Percentiles rank a stretch among this genome's conserved stretches.
These are phyloP conservation scores for Cervus canadensis DNA, from an alignment of 2,113 vertebrate genomes.

Conservation along the genomic window DNA sequence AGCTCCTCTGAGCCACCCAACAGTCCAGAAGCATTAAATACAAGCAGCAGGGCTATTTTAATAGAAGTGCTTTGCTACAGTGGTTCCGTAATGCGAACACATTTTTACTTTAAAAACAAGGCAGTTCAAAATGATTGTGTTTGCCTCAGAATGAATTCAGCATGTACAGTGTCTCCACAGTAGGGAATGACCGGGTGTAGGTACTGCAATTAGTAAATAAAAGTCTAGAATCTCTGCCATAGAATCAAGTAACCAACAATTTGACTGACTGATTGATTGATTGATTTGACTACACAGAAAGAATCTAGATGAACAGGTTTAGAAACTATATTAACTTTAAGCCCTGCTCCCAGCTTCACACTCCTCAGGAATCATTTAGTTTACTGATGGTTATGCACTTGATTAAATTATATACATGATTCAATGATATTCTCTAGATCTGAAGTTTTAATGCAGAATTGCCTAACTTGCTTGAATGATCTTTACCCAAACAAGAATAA, in stretches of 20 bases:
- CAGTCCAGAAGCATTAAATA: slow-evolving; percentile 62
- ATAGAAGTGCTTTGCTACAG: slow-evolving; percentile 67
- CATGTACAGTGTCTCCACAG: background rate
- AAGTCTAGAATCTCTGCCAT: background rate
- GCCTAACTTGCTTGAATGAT: background rate
- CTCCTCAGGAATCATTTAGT: slow-evolving; percentile 2
- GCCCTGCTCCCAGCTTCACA: background rate
- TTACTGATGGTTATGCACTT: slow-evolving; percentile 7
- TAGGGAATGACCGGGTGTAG: background rate
- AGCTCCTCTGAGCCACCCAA: slow-evolving; percentile 55
- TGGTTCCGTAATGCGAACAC: slow-evolving; percentile 59
- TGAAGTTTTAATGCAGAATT: background rate
- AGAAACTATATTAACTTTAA: background rate
- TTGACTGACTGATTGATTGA: background rate
- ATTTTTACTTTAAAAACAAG: slow-evolving; percentile 72
- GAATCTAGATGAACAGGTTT: background rate
- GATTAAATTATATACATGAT: slow-evolving; percentile 15
- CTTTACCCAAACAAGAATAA: background rate
- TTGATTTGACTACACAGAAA: background rate
- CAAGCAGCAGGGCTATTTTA: slow-evolving; percentile 58
- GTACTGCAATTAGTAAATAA: background rate
- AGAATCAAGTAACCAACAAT: too few relatives aligned
- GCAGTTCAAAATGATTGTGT: slow-evolving; percentile 50
- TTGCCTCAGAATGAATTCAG: slow-evolving; percentile 43
- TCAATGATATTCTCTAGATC: background rate